Base-by-base conservation (phyloP, 2,113 vertebrate genomes). In the Odontophorus gujanensis region DNA sequence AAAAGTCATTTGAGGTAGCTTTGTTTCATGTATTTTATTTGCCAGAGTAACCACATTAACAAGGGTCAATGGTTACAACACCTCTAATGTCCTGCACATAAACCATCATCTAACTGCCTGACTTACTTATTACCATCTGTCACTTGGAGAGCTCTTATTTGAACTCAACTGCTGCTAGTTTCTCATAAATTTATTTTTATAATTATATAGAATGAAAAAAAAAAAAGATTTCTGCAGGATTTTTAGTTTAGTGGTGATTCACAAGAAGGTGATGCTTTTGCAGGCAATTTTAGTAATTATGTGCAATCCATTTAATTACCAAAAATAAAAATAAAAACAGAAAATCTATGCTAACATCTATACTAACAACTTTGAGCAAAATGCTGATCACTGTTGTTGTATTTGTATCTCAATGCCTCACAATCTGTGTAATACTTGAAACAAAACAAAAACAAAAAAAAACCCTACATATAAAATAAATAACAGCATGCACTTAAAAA, bases 81-180 rank as follows among this genome's bases (percentile, higher is more conserved):
- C 88, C 69, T 92, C 81, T 85, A 62, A 91, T 40, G 93, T 96
- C 96, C 95, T 89, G 95, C 95, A 96, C 91, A 92, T 95, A 97
- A 97, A 93, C 92, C 89, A 92, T 89, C 90, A 84, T 82, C 90
- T 92, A 90, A 93, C 85, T 87, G 77, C 95, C 85, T 93, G 86
- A 93, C 93, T 97, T 90, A 26, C 93, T 94, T 96, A 95, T 96
- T 92, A 89, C 94, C 95, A 95, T 96, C 96, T 97, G 96, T 96
- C 91, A 93, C 58, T 91, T 17, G 76, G 92, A 96, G 87, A 89
- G 79, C 50, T 96, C 48, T 76, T 93, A 57, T 83, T 61, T 89
- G 82, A 95, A 94, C 79, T 88, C 22, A 5, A 20, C 51, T 87
- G 72, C 82, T 91, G 67, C 90, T 17, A 7, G n/a, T 82, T 92